Base-by-base conservation (phyloP, 2,888 invertebrate genomes). In the Callyntrura sp. region DNA sequence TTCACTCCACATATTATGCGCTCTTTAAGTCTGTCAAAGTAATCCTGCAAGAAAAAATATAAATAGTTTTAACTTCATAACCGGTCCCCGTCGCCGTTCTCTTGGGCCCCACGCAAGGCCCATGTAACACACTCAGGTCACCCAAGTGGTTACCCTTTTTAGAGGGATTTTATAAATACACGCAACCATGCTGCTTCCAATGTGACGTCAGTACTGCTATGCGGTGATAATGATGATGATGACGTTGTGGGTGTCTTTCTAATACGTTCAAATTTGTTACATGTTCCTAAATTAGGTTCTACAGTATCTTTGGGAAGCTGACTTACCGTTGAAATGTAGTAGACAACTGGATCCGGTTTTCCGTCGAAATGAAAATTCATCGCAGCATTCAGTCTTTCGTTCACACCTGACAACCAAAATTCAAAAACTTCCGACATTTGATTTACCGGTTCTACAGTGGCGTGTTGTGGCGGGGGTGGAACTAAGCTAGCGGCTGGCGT, bases 391-490 rank as follows among this genome's bases (percentile, higher is more conserved):
- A 97, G 96, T 28, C 96, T 95, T 94, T 97, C 97, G 11, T 97
- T 97, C 14, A 97, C 96, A 93, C 97, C 96, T 0, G 96, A 96
- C 68, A 97, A 94, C 97, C 97, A 97, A 78, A 96, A 95, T 11
- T 96, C 94, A 94, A 97, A 97, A 9, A 94, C 94, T 91, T 96
- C 94, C 76, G 94, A 94, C 28, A 28, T 60, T 43, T 57, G 84
- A 70, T 11, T 68, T 17, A 57, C 35, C 0, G 82, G 43, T 11
- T 62, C 68, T 0, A 48, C 3, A 5, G 45, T 25, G 20, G 57
- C 8, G 8, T n/a, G n/a, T n/a, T n/a, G n/a, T n/a, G 43, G 81
- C 28, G 70, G 17, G 8, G 20, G 43, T 43, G 88, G 12, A 23
- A 17, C 43, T 28, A 70, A 9, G 0, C 20, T 20, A 28, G 62